phyloP scores from a whole-genome alignment of 2,888 invertebrate genomes.

The Caradrina clavipalpis region DNA sequence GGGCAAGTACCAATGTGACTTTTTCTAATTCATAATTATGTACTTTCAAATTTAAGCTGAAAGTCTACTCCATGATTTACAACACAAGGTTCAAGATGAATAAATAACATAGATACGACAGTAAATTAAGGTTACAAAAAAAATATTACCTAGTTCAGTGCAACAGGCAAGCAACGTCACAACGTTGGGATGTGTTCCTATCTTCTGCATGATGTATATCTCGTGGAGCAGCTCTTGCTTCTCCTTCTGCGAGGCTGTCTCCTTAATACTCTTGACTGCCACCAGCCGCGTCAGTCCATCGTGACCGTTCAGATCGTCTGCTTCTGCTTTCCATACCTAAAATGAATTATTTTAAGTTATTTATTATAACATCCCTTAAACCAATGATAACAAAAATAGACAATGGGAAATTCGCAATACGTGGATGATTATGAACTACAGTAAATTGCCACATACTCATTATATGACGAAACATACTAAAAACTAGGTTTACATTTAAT shows the following conservation, averaged over 20 bases:
- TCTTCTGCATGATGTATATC: slow-evolving; percentile 95
- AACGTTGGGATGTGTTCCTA: slow-evolving; percentile 95
- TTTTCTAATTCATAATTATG: too few relatives aligned
- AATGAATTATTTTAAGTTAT: background rate
- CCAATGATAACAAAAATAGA: background rate
- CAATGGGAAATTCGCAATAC: too few relatives aligned
- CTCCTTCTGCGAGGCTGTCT: slow-evolving; percentile 94
- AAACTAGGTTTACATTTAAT: background rate
- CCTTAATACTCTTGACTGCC: slow-evolving; percentile 96
- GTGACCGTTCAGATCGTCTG: slow-evolving; percentile 94
- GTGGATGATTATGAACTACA: too few relatives aligned
- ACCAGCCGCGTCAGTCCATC: slow-evolving; percentile 94
- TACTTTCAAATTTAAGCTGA: too few relatives aligned
- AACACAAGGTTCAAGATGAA: too few relatives aligned
- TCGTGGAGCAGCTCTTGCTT: slow-evolving; percentile 94
- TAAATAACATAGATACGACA: too few relatives aligned
- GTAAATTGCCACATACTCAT: too few relatives aligned
- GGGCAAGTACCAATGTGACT: too few relatives aligned
- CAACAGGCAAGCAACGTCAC: slow-evolving; percentile 96
- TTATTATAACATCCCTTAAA: too few relatives aligned
- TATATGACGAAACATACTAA: background rate
- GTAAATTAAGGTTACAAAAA: background rate
- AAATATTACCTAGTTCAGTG: slow-evolving; percentile 93
- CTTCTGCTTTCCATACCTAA: slow-evolving; percentile 96
- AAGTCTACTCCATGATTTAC: too few relatives aligned